These are phyloP conservation scores for Neopipo cinnamomea DNA, from an alignment of 2,113 vertebrate genomes.

Conservation along the genomic window DNA sequence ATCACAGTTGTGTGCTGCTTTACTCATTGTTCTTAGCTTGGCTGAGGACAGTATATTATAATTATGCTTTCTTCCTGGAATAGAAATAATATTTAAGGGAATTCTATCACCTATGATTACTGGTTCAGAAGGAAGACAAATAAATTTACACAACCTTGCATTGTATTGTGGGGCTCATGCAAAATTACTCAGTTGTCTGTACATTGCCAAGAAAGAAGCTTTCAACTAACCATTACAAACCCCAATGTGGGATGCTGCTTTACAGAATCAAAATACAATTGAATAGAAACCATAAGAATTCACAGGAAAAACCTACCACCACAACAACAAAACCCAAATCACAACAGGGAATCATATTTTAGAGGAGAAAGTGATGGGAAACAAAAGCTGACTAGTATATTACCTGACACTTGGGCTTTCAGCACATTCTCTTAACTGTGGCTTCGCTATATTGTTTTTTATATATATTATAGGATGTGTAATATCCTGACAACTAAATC, in stretches of 20 bases:
- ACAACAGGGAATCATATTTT: background rate
- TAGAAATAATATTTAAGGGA: background rate
- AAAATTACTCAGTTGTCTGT: background rate
- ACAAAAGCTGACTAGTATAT: background rate
- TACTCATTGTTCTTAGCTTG: background rate
- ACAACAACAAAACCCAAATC: background rate
- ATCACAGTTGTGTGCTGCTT: background rate
- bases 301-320: background rate
- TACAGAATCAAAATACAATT: background rate
- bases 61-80: background rate
- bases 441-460: background rate
- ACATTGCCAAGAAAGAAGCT: background rate
- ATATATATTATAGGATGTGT: background rate
- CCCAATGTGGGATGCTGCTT: background rate
- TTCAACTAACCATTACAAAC: background rate
- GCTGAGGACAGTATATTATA: background rate
- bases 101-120: background rate
- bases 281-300: background rate
- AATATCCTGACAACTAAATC: background rate
- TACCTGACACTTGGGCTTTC: background rate
- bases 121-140: background rate
- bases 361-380: background rate
- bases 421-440: background rate
- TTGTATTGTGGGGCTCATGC: background rate
- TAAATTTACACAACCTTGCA: background rate